Conservation (phyloP, 1,140 invertebrate species). For the Asobara japonica region DNA sequence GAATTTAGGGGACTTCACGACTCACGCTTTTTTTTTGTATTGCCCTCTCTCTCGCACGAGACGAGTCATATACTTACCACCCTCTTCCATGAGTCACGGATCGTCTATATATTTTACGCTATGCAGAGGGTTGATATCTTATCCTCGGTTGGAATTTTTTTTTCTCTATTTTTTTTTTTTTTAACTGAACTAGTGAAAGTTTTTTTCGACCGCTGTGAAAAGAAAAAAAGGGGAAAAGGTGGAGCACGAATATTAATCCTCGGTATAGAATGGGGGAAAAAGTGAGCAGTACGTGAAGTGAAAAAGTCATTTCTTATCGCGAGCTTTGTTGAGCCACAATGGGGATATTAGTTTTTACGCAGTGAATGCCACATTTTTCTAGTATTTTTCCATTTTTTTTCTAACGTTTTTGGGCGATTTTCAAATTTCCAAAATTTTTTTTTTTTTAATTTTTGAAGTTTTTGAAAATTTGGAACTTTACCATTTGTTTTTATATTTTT, state of each 20-base stretch:
- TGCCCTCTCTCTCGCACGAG: too few species aligned
- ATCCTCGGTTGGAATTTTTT: neutral
- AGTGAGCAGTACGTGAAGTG: neutral
- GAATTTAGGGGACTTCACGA: slow-evolving; percentile 15
- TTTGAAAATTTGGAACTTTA: too few species aligned
- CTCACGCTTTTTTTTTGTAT: slow-evolving; percentile 6
- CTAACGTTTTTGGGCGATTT: too few species aligned
- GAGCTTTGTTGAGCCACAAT: neutral
- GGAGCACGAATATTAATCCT: neutral
- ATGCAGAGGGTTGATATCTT: slow-evolving; percentile 4
- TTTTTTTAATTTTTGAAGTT: too few species aligned
- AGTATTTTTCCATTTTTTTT: too few species aligned
- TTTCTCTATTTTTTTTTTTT: neutral
- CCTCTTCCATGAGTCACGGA: slow-evolving; percentile 16
- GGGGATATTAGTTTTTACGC: too few species aligned
- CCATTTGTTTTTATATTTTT: too few species aligned
- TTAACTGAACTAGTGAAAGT: slow-evolving; percentile 7
- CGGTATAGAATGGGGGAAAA: neutral
- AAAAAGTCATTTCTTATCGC: neutral
- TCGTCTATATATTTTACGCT: slow-evolving; percentile 6
- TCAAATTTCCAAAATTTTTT: too few species aligned
- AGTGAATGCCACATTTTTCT: too few species aligned
- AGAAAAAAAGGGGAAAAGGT: neutral
- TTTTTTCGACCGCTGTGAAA: neutral
- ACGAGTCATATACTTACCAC: slow-evolving; percentile 10